phyloP scores from a whole-genome alignment of 2,113 vertebrate species.

The Notiomystis cincta region DNA sequence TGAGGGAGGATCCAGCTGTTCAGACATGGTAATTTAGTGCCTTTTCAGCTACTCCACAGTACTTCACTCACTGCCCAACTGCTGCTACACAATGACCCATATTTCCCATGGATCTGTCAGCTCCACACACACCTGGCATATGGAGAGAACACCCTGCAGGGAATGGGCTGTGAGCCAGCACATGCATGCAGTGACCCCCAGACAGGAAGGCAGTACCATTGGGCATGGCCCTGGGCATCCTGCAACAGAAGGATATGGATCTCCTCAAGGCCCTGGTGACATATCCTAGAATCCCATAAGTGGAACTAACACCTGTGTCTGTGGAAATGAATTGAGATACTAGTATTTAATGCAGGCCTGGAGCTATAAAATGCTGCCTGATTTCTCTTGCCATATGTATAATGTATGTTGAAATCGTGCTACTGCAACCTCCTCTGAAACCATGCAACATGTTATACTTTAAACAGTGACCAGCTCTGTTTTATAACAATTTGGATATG shows the following conservation, averaged over 20 bases:
- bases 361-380: not conserved
- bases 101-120: not conserved
- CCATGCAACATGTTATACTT: not conserved
- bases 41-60: not conserved
- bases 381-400: not conserved
- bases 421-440: not conserved
- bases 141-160: accelerated
- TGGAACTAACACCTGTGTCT: not conserved
- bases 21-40: not conserved
- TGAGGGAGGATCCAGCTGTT: not conserved
- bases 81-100: not conserved
- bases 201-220: not conserved
- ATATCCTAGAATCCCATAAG: not conserved
- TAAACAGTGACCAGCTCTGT: not conserved
- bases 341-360: not conserved
- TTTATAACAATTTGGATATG: not conserved
- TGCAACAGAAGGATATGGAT: not conserved
- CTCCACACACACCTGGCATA: not conserved
- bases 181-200: not conserved
- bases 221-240: not conserved
- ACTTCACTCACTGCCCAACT: not conserved
- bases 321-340: not conserved
- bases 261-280: not conserved
- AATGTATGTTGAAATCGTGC: not conserved
- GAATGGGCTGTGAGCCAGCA: not conserved